phyloP scores from a whole-genome alignment of 1,140 invertebrate genomes.

The Lordiphosa mommai region DNA sequence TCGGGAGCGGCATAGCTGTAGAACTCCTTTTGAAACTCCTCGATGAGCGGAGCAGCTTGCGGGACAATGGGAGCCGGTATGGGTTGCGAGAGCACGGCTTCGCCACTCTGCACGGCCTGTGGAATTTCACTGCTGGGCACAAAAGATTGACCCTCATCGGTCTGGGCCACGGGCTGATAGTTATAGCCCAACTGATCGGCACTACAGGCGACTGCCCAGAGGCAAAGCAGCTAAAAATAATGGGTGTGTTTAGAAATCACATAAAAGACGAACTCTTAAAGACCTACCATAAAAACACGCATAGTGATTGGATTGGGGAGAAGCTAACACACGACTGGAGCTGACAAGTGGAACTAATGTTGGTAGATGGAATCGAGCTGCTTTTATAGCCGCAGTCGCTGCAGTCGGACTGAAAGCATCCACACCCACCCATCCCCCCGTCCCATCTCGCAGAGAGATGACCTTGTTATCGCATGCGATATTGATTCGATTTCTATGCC shows the following conservation, averaged over 20 bases:
- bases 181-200: constrained; percentile 67
- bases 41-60: constrained; percentile 31
- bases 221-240: constrained; percentile 41
- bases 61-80: constrained; percentile 31
- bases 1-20: constrained; percentile 67
- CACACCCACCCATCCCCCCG: constrained; percentile 19
- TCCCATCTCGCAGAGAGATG: constrained; percentile 4
- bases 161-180: constrained; percentile 59
- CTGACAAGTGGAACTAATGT: constrained; percentile 52
- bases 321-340: constrained; percentile 26
- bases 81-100: constrained; percentile 56
- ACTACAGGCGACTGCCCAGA: constrained; percentile 56
- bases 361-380: constrained; percentile 6
- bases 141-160: constrained; percentile 61
- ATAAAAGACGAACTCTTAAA: neutral
- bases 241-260: neutral
- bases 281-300: constrained; percentile 68
- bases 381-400: constrained; percentile 52
- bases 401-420: constrained; percentile 8
- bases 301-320: constrained; percentile 27
- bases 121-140: constrained; percentile 31
- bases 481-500: constrained; percentile 56
- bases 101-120: constrained; percentile 40
- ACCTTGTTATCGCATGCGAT: constrained; percentile 53
- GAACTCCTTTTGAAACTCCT: constrained; percentile 71